Base-by-base conservation (phyloP, 2,113 vertebrate genomes). In the Macrotis lagotis region DNA sequence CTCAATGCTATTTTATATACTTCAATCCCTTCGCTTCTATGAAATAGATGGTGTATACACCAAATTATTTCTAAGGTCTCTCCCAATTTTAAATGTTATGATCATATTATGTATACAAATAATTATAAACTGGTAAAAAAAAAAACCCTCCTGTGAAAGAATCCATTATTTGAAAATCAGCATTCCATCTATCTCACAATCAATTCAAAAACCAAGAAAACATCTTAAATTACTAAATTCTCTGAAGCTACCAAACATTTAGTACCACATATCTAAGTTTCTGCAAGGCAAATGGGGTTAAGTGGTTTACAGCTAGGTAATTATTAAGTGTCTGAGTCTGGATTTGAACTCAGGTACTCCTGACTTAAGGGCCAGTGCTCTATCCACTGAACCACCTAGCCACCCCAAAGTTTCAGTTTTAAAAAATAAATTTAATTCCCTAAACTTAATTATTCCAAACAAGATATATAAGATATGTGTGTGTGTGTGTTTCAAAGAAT, bases 111-210 rank as follows among this genome's bases (percentile, higher is more conserved):
- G 92, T 93, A 91, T 74, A 66, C 95, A 59, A 92, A 83, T 66
- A 93, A 95, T 50, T 48, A 55, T 49, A 92, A 91, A 47, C n/a
- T 93, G 31, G 37, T 50, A 90, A 90, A 37, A 94, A 96, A 88
- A 88, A 16, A 91, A 26, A 94, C 88, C 51, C 0, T 12, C 51
- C 92, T 52, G 51, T 93, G 74, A 92, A 10, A 94, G 44, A 95
- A 47, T 53, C 31, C 94, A 89, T 12, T 91, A 88, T 51, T 93
- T 92, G 66, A 83, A 53, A 11, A 92, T 92, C 92, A 93, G 50
- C 49, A 25, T 48, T 96, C 83, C 66, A 93, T 92, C 44, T 93
- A 93, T 93, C 89, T 52, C 90, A 88, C 2, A 94, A 9, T 74
- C 74, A 91, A 92, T 52, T 95, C 59, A 83, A 7, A 7, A 44